These are phyloP conservation scores for Eciton burchellii DNA, from an alignment of 1,140 invertebrate species.

Conservation along the genomic window DNA sequence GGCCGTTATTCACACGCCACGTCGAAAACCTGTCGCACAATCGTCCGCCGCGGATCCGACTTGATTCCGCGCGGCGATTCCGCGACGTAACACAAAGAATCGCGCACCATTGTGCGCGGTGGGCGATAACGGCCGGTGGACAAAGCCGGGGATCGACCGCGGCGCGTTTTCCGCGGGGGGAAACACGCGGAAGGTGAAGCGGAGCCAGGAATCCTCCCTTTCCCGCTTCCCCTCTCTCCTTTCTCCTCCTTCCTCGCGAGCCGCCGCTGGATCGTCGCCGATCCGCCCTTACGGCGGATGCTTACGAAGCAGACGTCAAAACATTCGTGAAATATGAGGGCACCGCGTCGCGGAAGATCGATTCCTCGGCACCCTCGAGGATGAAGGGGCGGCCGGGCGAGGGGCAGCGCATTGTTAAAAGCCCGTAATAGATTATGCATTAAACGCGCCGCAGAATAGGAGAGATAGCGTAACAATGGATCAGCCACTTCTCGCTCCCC, in stretches of 20 bases:
- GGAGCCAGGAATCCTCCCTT: conserved; percentile 1
- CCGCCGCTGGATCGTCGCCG: conserved; percentile 45
- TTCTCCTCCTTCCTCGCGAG: conserved; percentile 23
- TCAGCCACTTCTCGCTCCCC: conserved; percentile 76
- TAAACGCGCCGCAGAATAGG: conserved; percentile 79
- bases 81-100: conserved; percentile 10
- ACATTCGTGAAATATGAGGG: conserved; percentile 84
- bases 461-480: conserved; percentile 83
- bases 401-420: conserved; percentile 82
- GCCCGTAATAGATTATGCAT: conserved; percentile 85
- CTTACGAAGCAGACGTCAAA: conserved; percentile 82
- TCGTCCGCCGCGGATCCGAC: conserved; percentile 45
- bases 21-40: conserved; percentile 50
- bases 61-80: conserved; percentile 19
- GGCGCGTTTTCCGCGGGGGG: conserved; percentile 28
- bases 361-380: conserved; percentile 73
- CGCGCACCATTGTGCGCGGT: conserved; percentile 25
- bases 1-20: conserved; percentile 28
- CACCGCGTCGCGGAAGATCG: conserved; percentile 78
- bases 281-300: conserved; percentile 71
- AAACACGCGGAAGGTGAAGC: conserved; percentile 25
- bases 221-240: not conserved
- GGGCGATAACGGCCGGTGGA: conserved; percentile 40
- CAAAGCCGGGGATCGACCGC: conserved; percentile 39
- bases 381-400: conserved; percentile 66